A percentile compares a stretch with the other conserved stretches of the same genome.
phyloP scores from a whole-genome alignment of 2,797 vertebrate species.

The Novumbra hubbsi region DNA sequence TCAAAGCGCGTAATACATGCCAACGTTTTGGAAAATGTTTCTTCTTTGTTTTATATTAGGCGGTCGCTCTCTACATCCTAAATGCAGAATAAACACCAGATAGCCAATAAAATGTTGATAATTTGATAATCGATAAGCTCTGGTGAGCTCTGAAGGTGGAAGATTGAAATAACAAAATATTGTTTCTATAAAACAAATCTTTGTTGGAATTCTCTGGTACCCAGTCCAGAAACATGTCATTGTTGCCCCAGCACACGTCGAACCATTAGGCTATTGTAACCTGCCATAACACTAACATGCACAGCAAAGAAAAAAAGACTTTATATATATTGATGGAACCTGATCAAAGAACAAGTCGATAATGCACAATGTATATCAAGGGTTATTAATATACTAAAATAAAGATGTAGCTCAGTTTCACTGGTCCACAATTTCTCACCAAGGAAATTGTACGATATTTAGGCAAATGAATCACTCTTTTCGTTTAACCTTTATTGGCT shows the following conservation, averaged over 20 bases:
- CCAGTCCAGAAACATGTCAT: conserved; percentile 38
- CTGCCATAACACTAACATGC: not conserved
- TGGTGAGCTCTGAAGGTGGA: not conserved
- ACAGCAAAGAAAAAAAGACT: not conserved
- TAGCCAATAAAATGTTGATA: not conserved
- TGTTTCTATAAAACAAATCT: conserved; percentile 20
- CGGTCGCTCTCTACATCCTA: not conserved
- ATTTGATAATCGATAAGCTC: not conserved
- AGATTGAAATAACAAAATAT: not conserved
- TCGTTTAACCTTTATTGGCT: conserved; percentile 43
- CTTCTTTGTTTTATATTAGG: not conserved
- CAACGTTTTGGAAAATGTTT: not conserved
- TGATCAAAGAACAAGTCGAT: not conserved
- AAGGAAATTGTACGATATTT: too few species aligned
- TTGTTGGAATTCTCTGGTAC: conserved; percentile 69
- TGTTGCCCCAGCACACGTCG: conserved; percentile 54
- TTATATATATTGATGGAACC: not conserved
- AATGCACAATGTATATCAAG: not conserved
- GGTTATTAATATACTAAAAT: not conserved
- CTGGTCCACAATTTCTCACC: not conserved
- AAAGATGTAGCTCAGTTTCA: conserved; percentile 1
- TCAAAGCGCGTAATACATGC: not conserved
- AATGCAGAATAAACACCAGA: not conserved
- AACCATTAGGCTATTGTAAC: conserved; percentile 13
- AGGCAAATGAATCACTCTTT: conserved; percentile 1